Percentiles rank a stretch among this genome's conserved stretches.
These are phyloP conservation scores for Montifringilla adamsi DNA, from an alignment of 2,113 vertebrate species.

Conservation along the genomic window DNA sequence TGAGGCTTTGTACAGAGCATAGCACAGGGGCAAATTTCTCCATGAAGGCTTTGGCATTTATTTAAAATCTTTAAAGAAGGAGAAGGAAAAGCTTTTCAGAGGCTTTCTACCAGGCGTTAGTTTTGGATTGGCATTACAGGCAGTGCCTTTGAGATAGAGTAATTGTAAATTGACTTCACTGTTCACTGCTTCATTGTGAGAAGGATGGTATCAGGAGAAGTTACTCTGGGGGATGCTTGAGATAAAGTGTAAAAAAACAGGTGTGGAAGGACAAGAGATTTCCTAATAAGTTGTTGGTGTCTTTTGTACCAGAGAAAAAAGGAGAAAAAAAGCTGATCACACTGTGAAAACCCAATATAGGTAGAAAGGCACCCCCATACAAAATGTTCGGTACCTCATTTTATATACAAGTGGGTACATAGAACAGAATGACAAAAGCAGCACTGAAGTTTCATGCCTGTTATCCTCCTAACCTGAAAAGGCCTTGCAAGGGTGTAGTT, in stretches of 20 bases:
- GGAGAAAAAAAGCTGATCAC: neutral
- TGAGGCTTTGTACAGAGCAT: neutral
- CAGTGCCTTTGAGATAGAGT: neutral
- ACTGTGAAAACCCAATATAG: neutral
- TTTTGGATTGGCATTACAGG: neutral
- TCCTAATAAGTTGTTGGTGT: neutral
- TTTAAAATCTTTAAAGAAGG: neutral
- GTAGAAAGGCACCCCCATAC: neutral
- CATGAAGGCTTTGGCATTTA: neutral
- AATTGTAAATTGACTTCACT: neutral
- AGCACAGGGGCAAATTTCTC: accelerated
- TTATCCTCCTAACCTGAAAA: neutral
- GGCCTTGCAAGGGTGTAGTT: neutral
- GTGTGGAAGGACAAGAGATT: neutral
- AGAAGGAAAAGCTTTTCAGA: neutral
- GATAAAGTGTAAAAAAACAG: neutral
- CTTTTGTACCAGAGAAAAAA: neutral
- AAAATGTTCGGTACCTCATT: neutral
- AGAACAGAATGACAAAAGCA: neutral
- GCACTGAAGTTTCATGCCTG: neutral
- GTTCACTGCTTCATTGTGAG: neutral
- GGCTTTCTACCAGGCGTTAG: neutral
- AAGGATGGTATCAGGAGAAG: neutral
- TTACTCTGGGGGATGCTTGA: neutral
- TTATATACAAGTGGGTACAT: neutral